These are phyloP conservation scores for Epicampocera succincta DNA, from an alignment of 2,888 invertebrate species.

Conservation along the genomic window DNA sequence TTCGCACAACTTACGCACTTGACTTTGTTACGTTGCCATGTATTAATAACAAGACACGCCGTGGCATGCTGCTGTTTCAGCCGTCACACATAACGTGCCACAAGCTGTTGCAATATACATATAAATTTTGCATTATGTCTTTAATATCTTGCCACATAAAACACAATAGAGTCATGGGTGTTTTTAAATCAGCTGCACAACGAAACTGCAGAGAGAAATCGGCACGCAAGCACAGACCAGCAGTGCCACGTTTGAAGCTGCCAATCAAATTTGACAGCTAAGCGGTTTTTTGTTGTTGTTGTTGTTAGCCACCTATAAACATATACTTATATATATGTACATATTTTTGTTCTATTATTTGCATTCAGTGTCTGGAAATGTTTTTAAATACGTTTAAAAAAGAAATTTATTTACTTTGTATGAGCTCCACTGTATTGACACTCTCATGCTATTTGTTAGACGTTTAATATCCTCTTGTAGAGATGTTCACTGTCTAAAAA, in stretches of 20 bases:
- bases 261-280: slow-evolving; percentile 54
- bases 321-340: too few relatives aligned
- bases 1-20: slow-evolving; percentile 56
- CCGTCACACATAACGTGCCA: slow-evolving; percentile 44
- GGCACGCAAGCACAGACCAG: neutral
- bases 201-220: neutral
- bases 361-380: too few relatives aligned
- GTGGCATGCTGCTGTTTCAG: slow-evolving; percentile 35
- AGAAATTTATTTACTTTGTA: too few relatives aligned
- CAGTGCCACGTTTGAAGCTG: slow-evolving; percentile 39
- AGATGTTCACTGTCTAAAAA: too few relatives aligned
- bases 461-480: too few relatives aligned
- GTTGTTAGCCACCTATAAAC: too few relatives aligned
- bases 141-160: slow-evolving; percentile 46
- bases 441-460: too few relatives aligned
- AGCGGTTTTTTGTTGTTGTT: slow-evolving; percentile 22
- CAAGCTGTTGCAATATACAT: slow-evolving; percentile 53
- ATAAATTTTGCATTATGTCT: slow-evolving; percentile 57
- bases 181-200: neutral
- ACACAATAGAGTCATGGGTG: slow-evolving; percentile 32
- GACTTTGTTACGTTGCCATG: slow-evolving; percentile 44
- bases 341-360: too few relatives aligned
- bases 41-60: slow-evolving; percentile 47
- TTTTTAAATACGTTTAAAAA: too few relatives aligned
- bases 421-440: too few relatives aligned